These are phyloP conservation scores for Cataglyphis albicans DNA, from an alignment of 2,888 invertebrate species.

Conservation along the genomic window DNA sequence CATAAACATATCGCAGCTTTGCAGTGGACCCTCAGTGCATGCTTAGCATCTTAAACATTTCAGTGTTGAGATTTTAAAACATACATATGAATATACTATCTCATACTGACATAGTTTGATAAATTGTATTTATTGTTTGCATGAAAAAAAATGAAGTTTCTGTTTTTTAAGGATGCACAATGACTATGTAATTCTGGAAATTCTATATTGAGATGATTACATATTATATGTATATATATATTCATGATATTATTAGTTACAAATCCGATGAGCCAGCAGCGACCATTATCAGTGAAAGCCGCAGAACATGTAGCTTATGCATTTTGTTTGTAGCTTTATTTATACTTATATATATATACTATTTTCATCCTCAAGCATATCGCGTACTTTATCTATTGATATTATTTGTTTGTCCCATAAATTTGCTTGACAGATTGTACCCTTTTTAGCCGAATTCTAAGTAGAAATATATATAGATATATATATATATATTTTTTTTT, in stretches of 20 bases:
- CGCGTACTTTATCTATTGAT: constrained; percentile 74
- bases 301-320: constrained; percentile 73
- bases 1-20: constrained; percentile 68
- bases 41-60: constrained; percentile 65
- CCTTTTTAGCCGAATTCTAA: constrained; percentile 55
- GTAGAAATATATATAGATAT: constrained; percentile 43
- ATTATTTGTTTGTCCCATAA: constrained; percentile 79
- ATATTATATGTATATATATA: constrained; percentile 32
- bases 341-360: constrained; percentile 59
- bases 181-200: constrained; percentile 85
- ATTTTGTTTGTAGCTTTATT: constrained; percentile 66
- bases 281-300: constrained; percentile 86
- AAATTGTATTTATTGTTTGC: constrained; percentile 79
- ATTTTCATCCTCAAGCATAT: constrained; percentile 66
- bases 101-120: constrained; percentile 67
- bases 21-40: constrained; percentile 74
- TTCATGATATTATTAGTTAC: constrained; percentile 69
- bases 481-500: background rate
- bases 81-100: constrained; percentile 36
- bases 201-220: constrained; percentile 71
- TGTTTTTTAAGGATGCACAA: constrained; percentile 86
- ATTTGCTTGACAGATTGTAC: constrained; percentile 76
- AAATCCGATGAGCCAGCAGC: constrained; percentile 85
- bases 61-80: constrained; percentile 59
- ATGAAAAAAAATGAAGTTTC: constrained; percentile 82